Conservation (phyloP, 2,797 vertebrate species). For the Epinephelus coioides region DNA sequence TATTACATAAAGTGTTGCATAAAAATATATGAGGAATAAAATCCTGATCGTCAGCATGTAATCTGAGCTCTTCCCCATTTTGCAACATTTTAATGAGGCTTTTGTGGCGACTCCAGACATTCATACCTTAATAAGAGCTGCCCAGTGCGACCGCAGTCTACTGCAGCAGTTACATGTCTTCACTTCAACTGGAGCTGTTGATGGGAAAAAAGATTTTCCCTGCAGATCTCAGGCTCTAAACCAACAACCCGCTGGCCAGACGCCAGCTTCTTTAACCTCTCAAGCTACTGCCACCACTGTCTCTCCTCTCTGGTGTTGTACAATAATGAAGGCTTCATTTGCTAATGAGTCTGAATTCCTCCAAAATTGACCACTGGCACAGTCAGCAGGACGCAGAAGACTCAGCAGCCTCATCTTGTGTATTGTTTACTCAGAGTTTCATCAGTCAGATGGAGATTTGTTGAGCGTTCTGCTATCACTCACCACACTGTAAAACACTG, state of each 20-base stretch:
- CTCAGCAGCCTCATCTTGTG: slow-evolving; percentile 33
- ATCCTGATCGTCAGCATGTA: slow-evolving; percentile 9
- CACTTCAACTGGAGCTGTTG: neutral
- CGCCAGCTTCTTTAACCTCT: slow-evolving; percentile 18
- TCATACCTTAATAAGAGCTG: slow-evolving; percentile 39
- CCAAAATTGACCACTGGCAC: slow-evolving; percentile 49
- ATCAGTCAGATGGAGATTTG: neutral
- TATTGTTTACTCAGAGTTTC: slow-evolving; percentile 33
- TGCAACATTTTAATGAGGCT: neutral
- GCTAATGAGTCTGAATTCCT: slow-evolving; percentile 68
- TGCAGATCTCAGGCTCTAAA: slow-evolving; percentile 12
- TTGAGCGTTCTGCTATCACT: neutral
- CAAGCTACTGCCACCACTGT: slow-evolving; percentile 26
- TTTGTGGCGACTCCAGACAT: slow-evolving; percentile 43
- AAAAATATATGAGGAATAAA: slow-evolving; percentile 26
- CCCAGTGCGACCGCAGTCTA: slow-evolving; percentile 48
- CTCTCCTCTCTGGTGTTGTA: slow-evolving; percentile 38
- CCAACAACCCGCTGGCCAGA: slow-evolving; percentile 29
- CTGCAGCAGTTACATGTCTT: slow-evolving; percentile 33
- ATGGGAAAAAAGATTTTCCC: slow-evolving; percentile 15
- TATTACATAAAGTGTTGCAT: slow-evolving; percentile 26
- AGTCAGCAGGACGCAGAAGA: slow-evolving; percentile 42
- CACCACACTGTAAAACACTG: no score
- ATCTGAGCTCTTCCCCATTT: slow-evolving; percentile 24
- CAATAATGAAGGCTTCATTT: slow-evolving; percentile 49